Evolutionary conservation across 1,140 invertebrate species (phyloP).

Genomic region (Megathymus violae): DNA sequence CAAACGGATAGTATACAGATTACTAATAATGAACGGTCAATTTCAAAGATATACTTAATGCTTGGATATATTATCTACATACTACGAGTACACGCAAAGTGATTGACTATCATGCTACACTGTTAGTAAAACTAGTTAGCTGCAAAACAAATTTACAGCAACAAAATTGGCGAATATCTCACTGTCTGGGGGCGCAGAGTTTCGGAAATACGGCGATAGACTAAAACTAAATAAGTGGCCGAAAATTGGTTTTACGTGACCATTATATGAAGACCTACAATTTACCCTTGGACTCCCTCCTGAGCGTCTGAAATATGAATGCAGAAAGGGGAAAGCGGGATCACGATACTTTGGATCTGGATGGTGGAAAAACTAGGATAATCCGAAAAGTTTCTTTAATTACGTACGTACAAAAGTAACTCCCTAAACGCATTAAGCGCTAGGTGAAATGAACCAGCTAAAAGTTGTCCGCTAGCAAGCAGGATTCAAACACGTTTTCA

Average conservation of each 20-base stretch:
- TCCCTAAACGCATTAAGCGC: conserved; percentile 73
- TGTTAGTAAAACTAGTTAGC: conserved; percentile 44
- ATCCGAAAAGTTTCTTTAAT: conserved; percentile 80
- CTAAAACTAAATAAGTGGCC: conserved; percentile 79
- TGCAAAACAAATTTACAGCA: conserved; percentile 74
- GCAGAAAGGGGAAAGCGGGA: conserved; percentile 38
- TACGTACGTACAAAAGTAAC: conserved; percentile 71
- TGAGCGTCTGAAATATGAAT: conserved; percentile 34
- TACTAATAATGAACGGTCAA: too few relatives aligned
- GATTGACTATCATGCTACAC: conserved; percentile 14
- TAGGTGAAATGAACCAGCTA: conserved; percentile 50
- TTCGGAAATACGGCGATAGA: conserved; percentile 65
- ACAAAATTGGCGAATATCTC: conserved; percentile 77
- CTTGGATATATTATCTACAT: too few relatives aligned
- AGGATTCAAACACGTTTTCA: conserved; percentile 1
- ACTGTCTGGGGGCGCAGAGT: conserved; percentile 64
- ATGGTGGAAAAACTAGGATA: conserved; percentile 73
- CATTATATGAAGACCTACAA: conserved; percentile 51
- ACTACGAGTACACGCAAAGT: too few relatives aligned
- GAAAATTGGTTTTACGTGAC: conserved; percentile 63
- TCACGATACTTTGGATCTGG: conserved; percentile 49
- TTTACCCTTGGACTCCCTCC: conserved; percentile 39
- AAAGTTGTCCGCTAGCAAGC: conserved; percentile 25
- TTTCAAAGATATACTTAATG: too few relatives aligned
- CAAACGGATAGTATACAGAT: too few relatives aligned